Conservation (phyloP, 2,113 vertebrate species). For the Cyanoliseus patagonus region DNA sequence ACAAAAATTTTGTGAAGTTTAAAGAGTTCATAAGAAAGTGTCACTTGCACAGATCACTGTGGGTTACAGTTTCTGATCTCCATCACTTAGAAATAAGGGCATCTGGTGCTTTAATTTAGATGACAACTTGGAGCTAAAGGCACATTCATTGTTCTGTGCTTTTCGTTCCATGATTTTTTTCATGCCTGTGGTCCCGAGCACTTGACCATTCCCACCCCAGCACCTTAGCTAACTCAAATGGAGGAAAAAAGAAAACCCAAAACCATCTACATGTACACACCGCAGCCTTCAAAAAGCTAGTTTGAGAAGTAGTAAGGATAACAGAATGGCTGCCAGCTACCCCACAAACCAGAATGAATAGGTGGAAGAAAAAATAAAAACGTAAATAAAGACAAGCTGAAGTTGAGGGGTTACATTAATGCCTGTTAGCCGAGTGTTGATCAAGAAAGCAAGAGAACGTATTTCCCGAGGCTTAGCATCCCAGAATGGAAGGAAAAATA, state of each 20-base stretch:
- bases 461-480: neutral
- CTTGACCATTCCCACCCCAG: neutral
- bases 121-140: neutral
- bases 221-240: neutral
- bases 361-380: neutral
- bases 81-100: neutral
- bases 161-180: neutral
- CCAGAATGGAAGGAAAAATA: neutral
- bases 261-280: neutral
- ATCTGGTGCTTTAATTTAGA: neutral
- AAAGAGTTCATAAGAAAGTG: neutral
- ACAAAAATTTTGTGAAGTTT: neutral
- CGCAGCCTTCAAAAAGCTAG: neutral
- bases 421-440: neutral
- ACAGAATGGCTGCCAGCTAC: neutral
- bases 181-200: neutral
- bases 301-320: neutral
- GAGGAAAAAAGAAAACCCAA: neutral
- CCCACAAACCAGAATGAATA: neutral
- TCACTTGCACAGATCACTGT: neutral
- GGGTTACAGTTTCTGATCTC: neutral
- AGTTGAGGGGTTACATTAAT: neutral
- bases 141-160: neutral
- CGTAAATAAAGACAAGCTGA: neutral
- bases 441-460: neutral